Conservation (phyloP, 2,113 vertebrate genomes). For the Lutjanus erythropterus region DNA sequence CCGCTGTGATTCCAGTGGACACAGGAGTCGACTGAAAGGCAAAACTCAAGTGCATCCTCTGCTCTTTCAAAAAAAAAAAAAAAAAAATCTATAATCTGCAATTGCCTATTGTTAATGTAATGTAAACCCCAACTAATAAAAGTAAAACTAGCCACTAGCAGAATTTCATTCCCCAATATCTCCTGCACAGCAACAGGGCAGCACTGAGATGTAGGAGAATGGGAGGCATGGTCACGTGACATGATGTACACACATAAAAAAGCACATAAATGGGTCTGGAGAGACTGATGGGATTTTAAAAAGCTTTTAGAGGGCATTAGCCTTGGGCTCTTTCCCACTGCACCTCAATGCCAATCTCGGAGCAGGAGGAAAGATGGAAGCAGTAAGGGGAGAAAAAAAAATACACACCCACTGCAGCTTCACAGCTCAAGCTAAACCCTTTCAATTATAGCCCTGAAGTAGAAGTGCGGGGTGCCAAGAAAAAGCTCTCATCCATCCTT, state of each 20-base stretch:
- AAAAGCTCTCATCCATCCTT: conserved; percentile 75
- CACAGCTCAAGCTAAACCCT: conserved; percentile 82
- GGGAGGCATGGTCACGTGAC: conserved; percentile 69
- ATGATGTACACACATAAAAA: conserved; percentile 79
- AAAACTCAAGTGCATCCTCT: conserved; percentile 5
- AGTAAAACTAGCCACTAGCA: conserved; percentile 26
- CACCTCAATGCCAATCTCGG: conserved; percentile 82
- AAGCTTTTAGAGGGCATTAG: conserved; percentile 87
- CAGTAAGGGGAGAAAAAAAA: conserved; percentile 54
- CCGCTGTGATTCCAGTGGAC: conserved; percentile 1
- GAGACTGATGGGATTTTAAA: conserved; percentile 86
- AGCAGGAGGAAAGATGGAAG: conserved; percentile 72
- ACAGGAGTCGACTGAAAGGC: not conserved
- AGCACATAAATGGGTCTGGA: conserved; percentile 79
- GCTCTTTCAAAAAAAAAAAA: conserved; percentile 2
- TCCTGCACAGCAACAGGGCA: conserved; percentile 43
- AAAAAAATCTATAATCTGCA: conserved; percentile 17
- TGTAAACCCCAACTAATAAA: conserved; percentile 19
- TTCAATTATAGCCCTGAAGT: conserved; percentile 82
- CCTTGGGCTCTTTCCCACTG: conserved; percentile 80
- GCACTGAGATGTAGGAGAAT: conserved; percentile 73
- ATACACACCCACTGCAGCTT: conserved; percentile 73
- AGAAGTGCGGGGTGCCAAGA: conserved; percentile 71
- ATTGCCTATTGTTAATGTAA: conserved; percentile 11
- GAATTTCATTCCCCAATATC: conserved; percentile 32